Base-by-base conservation (phyloP, 2,113 vertebrate genomes). In the Geococcyx californianus region DNA sequence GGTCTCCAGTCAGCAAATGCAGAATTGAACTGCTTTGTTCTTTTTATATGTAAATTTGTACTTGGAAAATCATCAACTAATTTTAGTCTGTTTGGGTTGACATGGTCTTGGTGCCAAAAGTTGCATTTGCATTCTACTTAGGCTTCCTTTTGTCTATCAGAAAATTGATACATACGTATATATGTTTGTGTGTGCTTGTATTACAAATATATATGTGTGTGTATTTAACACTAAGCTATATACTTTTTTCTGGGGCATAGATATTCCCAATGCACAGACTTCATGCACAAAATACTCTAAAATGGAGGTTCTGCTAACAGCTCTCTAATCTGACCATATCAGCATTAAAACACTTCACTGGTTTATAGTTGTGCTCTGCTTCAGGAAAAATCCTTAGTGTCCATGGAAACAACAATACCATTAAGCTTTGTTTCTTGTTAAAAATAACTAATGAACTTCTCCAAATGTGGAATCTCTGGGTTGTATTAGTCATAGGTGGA, bases 1-100 rank as follows among this genome's bases (percentile, higher is more conserved):
- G 69, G 78, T 88, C 36, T 72, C 33, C 54, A 73, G 63, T 87
- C 62, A 72, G 55, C 31, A 74, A 95, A 95, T 90, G 38, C 23
- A 76, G 49, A 92, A 95, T 79, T 89, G 52, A 94, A 84, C 40
- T 38, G 36, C 62, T 95, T 90, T 70, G 70, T 94, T 92, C 83
- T 90, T 96, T 94, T 94, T 90, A 80, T 91, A 93, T 94, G 90
- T 87, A 90, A 76, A 89, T 97, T 87, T 96, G 89, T 91, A 85
- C 88, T 74, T 96, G 96, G 96, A 96, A 97, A 97, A 97, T 82
- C 75, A 64, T 91, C 92, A 95, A 68, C 66, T 96, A 94, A 96
- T 87, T 96, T 87, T 94, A 97, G 80, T 82, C 69, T 93, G 86
- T 96, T 97, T 93, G 84, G 83, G 66, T 89, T 96, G 87, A 96